Evolutionary conservation across 2,797 vertebrate genomes (phyloP).

Genomic region (Onychomys leucogaster): DNA sequence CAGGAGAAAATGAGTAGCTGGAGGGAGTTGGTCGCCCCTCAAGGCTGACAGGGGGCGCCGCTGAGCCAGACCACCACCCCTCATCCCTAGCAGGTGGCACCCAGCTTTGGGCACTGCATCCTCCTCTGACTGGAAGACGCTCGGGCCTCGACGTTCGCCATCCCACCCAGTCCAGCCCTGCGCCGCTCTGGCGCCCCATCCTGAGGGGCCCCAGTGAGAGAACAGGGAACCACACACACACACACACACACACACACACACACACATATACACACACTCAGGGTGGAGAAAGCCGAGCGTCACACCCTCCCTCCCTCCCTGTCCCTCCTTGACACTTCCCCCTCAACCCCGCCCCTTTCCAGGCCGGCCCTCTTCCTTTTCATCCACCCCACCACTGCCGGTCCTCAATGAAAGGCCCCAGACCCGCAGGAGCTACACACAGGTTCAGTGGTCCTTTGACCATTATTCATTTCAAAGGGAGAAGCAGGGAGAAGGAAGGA

Average conservation of each 20-base stretch:
- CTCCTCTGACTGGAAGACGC: neutral
- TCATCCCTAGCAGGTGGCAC: neutral
- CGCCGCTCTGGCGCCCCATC: too few relatives aligned
- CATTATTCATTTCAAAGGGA: neutral
- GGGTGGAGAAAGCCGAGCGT: neutral
- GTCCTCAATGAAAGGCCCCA: neutral
- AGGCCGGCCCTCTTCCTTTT: too few relatives aligned
- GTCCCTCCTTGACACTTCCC: neutral
- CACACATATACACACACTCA: too few relatives aligned
- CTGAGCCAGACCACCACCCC: neutral
- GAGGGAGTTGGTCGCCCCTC: too few relatives aligned
- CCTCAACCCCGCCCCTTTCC: neutral
- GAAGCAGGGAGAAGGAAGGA: neutral
- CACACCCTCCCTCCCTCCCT: too few relatives aligned
- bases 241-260: too few relatives aligned
- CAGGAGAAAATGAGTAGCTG: neutral
- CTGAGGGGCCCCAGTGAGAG: fast-evolving
- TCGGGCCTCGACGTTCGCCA: neutral
- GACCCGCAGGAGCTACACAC: neutral
- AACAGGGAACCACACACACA: too few relatives aligned
- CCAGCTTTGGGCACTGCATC: too few relatives aligned
- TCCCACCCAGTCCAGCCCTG: neutral
- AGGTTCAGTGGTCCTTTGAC: neutral
- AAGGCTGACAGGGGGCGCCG: neutral
- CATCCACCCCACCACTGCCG: too few relatives aligned